These are phyloP conservation scores for Cryptoprocta ferox DNA, from an alignment of 2,797 vertebrate species.

Conservation along the genomic window DNA sequence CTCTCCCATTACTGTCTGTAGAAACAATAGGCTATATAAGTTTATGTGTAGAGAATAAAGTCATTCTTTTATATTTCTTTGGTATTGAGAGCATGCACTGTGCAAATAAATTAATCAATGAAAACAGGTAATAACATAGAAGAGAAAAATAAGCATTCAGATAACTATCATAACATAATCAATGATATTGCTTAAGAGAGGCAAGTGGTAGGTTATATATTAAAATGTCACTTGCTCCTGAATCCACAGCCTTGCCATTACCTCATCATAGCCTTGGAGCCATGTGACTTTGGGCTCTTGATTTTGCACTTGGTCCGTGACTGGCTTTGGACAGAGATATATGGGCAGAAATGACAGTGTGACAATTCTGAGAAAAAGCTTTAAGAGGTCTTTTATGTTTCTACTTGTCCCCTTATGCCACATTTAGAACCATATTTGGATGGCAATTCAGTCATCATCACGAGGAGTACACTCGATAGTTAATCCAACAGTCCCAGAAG, in stretches of 20 bases:
- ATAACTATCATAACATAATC: neutral
- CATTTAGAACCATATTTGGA: neutral
- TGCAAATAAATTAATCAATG: neutral
- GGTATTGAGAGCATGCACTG: neutral
- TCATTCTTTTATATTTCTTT: neutral
- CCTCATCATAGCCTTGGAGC: neutral
- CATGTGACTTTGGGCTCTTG: neutral
- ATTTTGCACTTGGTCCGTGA: neutral
- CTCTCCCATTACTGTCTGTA: neutral
- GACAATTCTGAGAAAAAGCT: neutral
- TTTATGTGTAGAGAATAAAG: neutral
- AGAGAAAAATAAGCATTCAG: neutral
- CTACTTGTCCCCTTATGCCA: neutral
- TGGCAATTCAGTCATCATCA: neutral
- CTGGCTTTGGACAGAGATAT: neutral
- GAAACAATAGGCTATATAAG: neutral
- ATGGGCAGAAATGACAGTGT: neutral
- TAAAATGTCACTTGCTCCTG: neutral
- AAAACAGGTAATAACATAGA: neutral
- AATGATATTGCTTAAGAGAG: neutral
- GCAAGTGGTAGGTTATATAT: no score
- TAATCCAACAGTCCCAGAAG: neutral
- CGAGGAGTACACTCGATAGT: neutral
- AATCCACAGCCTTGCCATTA: neutral
- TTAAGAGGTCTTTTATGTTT: neutral